These are phyloP conservation scores for Osmerus mordax DNA, from an alignment of 2,113 vertebrate genomes.

Conservation along the genomic window DNA sequence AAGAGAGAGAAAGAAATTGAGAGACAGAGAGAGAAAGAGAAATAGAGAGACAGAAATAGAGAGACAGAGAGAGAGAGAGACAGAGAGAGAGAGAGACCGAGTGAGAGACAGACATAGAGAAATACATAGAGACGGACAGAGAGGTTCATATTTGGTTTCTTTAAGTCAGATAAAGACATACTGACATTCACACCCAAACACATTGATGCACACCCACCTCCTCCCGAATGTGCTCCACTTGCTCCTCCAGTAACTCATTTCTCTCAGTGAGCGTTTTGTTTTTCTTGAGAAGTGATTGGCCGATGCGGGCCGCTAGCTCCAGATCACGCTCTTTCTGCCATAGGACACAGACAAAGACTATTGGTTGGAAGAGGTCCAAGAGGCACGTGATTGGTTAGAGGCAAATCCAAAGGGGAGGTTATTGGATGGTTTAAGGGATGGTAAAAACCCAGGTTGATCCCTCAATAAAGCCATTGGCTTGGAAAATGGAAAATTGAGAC, in stretches of 20 bases:
- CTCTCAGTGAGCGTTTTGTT: conserved; percentile 94
- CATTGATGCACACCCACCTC: conserved; percentile 62
- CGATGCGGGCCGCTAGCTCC: conserved; percentile 95
- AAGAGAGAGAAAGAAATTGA: not conserved
- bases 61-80: not conserved
- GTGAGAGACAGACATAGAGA: not conserved
- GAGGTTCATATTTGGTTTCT: not conserved
- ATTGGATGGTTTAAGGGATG: not conserved
- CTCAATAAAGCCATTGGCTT: too few relatives aligned
- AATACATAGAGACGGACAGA: not conserved
- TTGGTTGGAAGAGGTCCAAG: not conserved
- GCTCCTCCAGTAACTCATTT: conserved; percentile 91
- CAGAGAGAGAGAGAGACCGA: not conserved
- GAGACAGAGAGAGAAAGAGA: not conserved
- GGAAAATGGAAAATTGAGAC: too few relatives aligned
- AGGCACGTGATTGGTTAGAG: not conserved
- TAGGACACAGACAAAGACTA: conserved; percentile 16
- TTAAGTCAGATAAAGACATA: not conserved
- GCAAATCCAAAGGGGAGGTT: not conserved
- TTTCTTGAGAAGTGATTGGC: conserved; percentile 95
- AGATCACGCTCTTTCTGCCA: conserved; percentile 97
- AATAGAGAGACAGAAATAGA: not conserved
- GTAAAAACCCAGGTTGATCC: not conserved
- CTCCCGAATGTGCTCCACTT: conserved; percentile 93
- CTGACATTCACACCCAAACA: not conserved